Evolutionary conservation across 2,888 invertebrate genomes (phyloP).

Genomic region (Onchidella celtica): DNA sequence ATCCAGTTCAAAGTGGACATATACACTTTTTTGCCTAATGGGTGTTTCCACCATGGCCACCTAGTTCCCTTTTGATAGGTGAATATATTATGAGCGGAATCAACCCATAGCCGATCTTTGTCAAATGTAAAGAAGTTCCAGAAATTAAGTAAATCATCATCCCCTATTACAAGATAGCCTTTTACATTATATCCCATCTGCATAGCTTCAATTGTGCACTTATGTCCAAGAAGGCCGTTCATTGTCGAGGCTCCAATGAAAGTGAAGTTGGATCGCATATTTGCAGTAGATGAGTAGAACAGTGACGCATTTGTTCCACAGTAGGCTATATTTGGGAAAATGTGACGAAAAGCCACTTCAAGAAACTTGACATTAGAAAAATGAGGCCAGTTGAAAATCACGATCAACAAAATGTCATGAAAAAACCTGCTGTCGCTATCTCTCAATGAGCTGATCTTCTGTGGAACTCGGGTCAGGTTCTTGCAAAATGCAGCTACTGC

Average conservation of each 20-base stretch:
- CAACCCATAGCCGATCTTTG: conserved; percentile 8
- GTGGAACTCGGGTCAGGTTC: background rate
- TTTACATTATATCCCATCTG: conserved; percentile 29
- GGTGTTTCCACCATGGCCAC: conserved; percentile 16
- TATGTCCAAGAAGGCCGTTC: background rate
- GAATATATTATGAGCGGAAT: background rate
- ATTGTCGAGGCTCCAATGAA: conserved; percentile 8
- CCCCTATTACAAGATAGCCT: conserved; percentile 9
- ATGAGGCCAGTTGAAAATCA: conserved; percentile 14
- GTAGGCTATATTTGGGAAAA: conserved; percentile 27
- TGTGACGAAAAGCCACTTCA: background rate
- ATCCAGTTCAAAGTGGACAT: background rate
- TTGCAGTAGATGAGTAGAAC: background rate
- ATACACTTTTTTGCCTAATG: background rate
- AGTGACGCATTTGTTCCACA: background rate
- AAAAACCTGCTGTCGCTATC: background rate
- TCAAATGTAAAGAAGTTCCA: conserved; percentile 18
- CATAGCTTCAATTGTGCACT: background rate
- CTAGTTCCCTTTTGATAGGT: background rate
- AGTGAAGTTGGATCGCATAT: background rate
- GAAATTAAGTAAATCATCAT: conserved; percentile 6
- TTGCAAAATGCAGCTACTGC: background rate
- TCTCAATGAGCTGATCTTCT: background rate
- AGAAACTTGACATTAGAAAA: background rate
- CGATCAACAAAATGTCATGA: conserved; percentile 18